phyloP scores from a whole-genome alignment of 2,888 invertebrate genomes.

The Ornithoptera alexandrae region DNA sequence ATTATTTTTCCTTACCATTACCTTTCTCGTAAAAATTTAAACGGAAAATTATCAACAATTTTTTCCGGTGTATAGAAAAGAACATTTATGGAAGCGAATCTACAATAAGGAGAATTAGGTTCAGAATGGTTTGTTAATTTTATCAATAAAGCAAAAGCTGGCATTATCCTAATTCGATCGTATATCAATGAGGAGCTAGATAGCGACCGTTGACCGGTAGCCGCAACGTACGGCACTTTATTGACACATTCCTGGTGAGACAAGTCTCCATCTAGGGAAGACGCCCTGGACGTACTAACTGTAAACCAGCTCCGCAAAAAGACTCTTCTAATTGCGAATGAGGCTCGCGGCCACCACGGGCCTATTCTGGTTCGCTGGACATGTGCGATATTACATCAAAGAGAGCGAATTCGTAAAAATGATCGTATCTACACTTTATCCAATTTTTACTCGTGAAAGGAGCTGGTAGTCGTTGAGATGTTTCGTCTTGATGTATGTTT shows the following conservation, averaged over 20 bases:
- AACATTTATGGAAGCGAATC: background rate
- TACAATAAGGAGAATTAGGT: background rate
- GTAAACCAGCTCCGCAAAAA: slow-evolving; percentile 58
- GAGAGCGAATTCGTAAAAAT: slow-evolving; percentile 16
- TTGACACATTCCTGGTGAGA: slow-evolving; percentile 64
- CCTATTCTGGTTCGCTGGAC: slow-evolving; percentile 34
- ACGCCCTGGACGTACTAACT: slow-evolving; percentile 63
- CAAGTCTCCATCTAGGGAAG: slow-evolving; percentile 66
- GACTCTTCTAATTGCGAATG: slow-evolving; percentile 59
- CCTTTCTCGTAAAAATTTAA: background rate
- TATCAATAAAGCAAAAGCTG: slow-evolving; percentile 29
- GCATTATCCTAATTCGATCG: slow-evolving; percentile 28
- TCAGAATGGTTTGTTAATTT: slow-evolving; percentile 7
- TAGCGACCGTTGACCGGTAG: slow-evolving; percentile 41
- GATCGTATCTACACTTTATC: slow-evolving; percentile 20
- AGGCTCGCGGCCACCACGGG: slow-evolving; percentile 42
- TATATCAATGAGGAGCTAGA: slow-evolving; percentile 37
- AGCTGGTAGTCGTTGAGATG: slow-evolving; percentile 4
- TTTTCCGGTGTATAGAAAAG: background rate
- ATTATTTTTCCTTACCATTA: background rate
- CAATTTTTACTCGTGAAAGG: slow-evolving; percentile 21
- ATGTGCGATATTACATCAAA: slow-evolving; percentile 25
- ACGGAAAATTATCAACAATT: background rate
- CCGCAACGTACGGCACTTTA: slow-evolving; percentile 51
- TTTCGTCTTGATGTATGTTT: slow-evolving; percentile 9